Percentiles rank a stretch among this genome's conserved stretches.
Evolutionary conservation across 2,797 vertebrate species (phyloP).

Genomic region (Cyclopterus lumpus): DNA sequence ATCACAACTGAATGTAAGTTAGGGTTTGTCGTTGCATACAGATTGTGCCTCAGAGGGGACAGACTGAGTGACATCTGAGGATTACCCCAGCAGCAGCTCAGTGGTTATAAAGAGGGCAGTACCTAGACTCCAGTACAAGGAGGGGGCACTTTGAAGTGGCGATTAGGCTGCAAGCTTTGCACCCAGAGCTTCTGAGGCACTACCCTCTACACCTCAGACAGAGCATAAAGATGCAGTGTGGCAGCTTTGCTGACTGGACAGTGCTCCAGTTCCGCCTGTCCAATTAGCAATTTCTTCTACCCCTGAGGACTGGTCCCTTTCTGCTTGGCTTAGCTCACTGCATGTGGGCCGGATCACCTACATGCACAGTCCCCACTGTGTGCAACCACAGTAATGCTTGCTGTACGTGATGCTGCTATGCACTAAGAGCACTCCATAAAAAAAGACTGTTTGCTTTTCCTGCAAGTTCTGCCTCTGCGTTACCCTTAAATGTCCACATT

Average conservation of each 20-base stretch:
- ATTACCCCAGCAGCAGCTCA: constrained; percentile 51
- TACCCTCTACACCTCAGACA: constrained; percentile 64
- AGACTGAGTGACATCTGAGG: constrained; percentile 59
- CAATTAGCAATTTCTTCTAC: constrained; percentile 75
- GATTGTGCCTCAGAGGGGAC: constrained; percentile 40
- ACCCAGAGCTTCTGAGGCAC: constrained; percentile 59
- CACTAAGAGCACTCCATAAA: background rate
- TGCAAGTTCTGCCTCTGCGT: background rate
- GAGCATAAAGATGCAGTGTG: constrained; percentile 64
- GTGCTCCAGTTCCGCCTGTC: constrained; percentile 77
- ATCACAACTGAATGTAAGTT: constrained; percentile 39
- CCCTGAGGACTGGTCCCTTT: constrained; percentile 70
- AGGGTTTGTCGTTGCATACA: constrained; percentile 36
- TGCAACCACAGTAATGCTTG: constrained; percentile 24
- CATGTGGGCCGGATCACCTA: constrained; percentile 69
- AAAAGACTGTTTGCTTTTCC: constrained; percentile 1
- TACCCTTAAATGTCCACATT: constrained; percentile 33
- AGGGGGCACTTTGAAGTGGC: constrained; percentile 54
- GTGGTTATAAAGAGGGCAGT: constrained; percentile 50
- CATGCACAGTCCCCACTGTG: constrained; percentile 40
- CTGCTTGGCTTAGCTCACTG: constrained; percentile 67
- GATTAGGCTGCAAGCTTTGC: constrained; percentile 67
- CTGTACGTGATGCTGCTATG: constrained; percentile 5
- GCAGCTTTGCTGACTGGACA: constrained; percentile 80
- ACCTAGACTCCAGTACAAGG: constrained; percentile 39